These are phyloP conservation scores for Rhinolophus sinicus DNA, from an alignment of 2,113 vertebrate genomes.

Conservation along the genomic window DNA sequence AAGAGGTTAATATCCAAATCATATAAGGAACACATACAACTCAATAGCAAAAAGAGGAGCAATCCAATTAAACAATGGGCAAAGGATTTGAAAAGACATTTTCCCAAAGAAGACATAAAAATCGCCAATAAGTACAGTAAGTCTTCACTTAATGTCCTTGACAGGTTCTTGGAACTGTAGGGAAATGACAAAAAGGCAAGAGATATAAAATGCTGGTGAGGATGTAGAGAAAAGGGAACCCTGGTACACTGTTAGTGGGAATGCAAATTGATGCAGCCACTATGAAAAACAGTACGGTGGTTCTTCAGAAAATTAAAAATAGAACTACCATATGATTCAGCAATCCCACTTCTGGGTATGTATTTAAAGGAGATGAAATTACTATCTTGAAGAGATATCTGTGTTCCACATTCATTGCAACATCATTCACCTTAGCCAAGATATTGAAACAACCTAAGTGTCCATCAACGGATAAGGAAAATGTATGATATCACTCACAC, in stretches of 20 bases:
- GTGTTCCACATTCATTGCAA: not conserved
- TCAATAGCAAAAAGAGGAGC: not conserved
- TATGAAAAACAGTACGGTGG: not conserved
- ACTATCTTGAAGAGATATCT: not conserved
- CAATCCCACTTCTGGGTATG: not conserved
- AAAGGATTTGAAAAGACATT: not conserved
- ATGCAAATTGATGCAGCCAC: not conserved
- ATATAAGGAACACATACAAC: not conserved
- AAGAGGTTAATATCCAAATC: not conserved
- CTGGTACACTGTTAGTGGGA: not conserved
- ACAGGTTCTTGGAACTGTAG: too few species aligned
- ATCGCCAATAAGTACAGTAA: not conserved
- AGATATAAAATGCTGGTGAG: not conserved
- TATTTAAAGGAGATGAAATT: not conserved
- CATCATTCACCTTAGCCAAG: not conserved
- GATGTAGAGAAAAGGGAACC: not conserved
- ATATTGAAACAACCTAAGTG: not conserved
- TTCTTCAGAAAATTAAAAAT: not conserved
- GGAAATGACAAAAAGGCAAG: not conserved
- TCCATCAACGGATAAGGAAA: not conserved
- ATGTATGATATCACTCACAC: not conserved
- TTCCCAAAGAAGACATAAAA: not conserved
- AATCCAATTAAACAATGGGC: not conserved
- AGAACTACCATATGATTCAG: not conserved
- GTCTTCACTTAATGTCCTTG: too few species aligned